Evolutionary conservation across 2,797 vertebrate genomes (phyloP).

Genomic region (Natrix natrix): DNA sequence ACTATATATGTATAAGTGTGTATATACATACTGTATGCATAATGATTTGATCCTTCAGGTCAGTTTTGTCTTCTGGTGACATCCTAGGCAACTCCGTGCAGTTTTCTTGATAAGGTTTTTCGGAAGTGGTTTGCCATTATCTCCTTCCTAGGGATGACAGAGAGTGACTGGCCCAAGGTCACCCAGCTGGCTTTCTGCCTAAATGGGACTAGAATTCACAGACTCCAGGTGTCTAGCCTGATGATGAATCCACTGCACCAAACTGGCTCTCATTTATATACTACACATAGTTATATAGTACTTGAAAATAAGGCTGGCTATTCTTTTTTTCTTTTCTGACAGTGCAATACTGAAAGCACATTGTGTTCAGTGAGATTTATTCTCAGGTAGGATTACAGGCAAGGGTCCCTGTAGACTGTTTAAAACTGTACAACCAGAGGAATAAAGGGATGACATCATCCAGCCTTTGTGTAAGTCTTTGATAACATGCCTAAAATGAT

Average conservation of each 20-base stretch:
- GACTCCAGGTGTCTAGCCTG: neutral
- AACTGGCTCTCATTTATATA: neutral
- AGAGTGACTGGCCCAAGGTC: neutral
- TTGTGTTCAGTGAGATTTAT: neutral
- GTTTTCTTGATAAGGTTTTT: neutral
- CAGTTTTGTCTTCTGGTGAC: neutral
- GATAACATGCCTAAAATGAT: constrained; percentile 63
- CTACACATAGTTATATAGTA: neutral
- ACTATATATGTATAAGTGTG: neutral
- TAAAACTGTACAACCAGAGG: neutral
- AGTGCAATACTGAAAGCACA: neutral
- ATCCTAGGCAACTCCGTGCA: neutral
- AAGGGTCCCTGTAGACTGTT: neutral
- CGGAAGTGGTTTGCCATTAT: neutral
- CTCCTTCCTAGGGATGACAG: neutral
- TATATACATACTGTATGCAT: neutral
- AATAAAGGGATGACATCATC: constrained; percentile 55
- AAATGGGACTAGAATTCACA: neutral
- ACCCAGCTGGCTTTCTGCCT: neutral
- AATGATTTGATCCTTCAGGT: neutral
- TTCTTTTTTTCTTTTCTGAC: neutral
- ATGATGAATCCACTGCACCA: neutral
- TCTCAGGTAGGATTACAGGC: neutral
- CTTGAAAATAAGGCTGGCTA: neutral
- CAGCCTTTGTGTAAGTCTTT: constrained; percentile 56